Evolutionary conservation across 2,797 vertebrate species (phyloP), one percentile per base, ranked within the genome.

Genomic region (Sebastolobus altivelis): DNA sequence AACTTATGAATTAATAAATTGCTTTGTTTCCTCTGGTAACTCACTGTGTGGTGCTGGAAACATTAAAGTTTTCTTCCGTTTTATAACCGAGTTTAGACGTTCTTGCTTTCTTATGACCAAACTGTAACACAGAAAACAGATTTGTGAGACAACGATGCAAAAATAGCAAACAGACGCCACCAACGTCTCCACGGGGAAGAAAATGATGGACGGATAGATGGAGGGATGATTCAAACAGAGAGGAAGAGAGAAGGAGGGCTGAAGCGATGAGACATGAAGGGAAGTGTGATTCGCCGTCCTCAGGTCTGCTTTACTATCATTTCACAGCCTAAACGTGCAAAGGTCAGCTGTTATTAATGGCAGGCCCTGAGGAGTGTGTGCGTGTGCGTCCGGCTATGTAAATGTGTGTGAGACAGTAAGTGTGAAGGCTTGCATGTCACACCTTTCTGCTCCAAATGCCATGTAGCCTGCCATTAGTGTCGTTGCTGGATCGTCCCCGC

Each of bases 381-480:
- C 5, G 72, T 66, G 77, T 58, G 49, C 29, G 72, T 75, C 22
- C 7, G 68, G 22, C 73, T 88, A 81, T 89, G 90, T 82, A 85
- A 80, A 85, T 93, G 82, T 81, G 74, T 73, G 80, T 69, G 85
- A 75, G 79, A 27, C 75, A 74, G 81, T 0, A 8, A 78, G 85
- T 81, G 89, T 87, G 84, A 87, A 88, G 82, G 77, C 79, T 91
- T 78, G 89, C 88, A 90, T 94, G 92, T 93, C 88, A 92, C 92
- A 94, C 93, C 90, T 94, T 93, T 93, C 89, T 93, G 93, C 93
- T 94, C 90, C 86, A 94, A 93, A 94, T 93, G 91, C 83, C 93
- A 93, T 13, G 87, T 65, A 86, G 77, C 66, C 65, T 29, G 73
- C 77, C 85, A 88, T 89, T 89, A 90, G 90, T 79, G 88, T 88